These are phyloP conservation scores for Daphoenositta chrysoptera DNA, from an alignment of 2,113 vertebrate genomes.

Conservation along the genomic window DNA sequence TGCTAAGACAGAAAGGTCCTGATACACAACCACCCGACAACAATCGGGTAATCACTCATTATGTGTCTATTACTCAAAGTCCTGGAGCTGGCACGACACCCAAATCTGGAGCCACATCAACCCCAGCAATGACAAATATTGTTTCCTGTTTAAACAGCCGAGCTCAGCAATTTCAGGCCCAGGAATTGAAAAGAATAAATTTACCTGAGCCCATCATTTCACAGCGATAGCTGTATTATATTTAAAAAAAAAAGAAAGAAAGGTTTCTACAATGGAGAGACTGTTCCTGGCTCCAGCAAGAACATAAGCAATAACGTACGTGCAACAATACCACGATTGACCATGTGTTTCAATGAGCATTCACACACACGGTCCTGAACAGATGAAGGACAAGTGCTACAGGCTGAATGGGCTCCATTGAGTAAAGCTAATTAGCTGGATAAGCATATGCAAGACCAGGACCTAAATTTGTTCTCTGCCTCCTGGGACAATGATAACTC, in stretches of 20 bases:
- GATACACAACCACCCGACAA: neutral
- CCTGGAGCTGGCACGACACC: neutral
- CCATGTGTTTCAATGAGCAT: neutral
- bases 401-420: conserved; percentile 22
- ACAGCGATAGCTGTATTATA: neutral
- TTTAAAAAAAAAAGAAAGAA: neutral
- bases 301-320: neutral
- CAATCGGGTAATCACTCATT: conserved; percentile 9
- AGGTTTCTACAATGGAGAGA: neutral
- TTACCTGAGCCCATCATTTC: neutral
- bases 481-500: neutral
- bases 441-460: conserved; percentile 25
- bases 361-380: neutral
- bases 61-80: neutral
- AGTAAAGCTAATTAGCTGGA: conserved; percentile 26
- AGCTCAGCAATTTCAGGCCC: neutral
- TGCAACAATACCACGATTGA: neutral
- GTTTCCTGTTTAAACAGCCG: neutral
- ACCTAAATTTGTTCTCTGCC: conserved; percentile 42
- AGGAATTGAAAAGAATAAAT: neutral
- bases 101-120: neutral
- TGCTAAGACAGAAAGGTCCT: conserved; percentile 8
- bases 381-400: conserved; percentile 31
- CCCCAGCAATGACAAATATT: neutral
- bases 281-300: neutral